phyloP scores from a whole-genome alignment of 2,797 vertebrate genomes.

The Lerista edwardsae region DNA sequence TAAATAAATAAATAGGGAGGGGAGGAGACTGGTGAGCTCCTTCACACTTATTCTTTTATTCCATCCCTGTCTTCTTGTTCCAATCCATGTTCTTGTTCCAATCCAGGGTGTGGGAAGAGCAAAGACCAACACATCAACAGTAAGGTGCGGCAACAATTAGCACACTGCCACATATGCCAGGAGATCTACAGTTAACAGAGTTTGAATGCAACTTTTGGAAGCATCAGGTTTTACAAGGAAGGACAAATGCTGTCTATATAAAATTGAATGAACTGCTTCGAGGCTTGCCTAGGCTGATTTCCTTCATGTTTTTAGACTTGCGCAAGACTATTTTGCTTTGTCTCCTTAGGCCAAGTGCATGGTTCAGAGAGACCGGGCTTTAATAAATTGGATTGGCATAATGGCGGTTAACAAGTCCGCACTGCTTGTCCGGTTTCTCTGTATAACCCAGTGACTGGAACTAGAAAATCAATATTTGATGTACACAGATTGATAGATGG shows the following conservation, averaged over 20 bases:
- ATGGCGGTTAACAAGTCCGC: conserved; percentile 9
- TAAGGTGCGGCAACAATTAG: too few species aligned
- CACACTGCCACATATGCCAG: too few species aligned
- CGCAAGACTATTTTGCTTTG: neutral
- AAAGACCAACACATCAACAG: too few species aligned
- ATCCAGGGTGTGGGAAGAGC: too few species aligned
- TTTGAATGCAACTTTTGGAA: neutral
- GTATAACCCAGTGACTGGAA: conserved; percentile 35
- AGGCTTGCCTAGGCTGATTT: neutral
- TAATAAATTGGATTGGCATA: neutral
- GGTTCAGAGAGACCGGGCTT: neutral
- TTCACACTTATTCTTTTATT: too few species aligned
- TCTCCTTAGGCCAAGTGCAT: neutral
- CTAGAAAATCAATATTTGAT: conserved; percentile 47
- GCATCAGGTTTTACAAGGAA: neutral
- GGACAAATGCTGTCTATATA: neutral
- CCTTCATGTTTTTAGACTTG: neutral
- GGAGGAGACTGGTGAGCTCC: too few species aligned
- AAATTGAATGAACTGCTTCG: neutral
- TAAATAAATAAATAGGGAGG: too few species aligned
- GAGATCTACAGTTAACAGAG: neutral
- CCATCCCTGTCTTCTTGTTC: too few species aligned
- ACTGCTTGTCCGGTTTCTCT: conserved; percentile 26
- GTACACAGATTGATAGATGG: conserved; percentile 46
- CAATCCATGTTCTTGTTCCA: too few species aligned